These are phyloP conservation scores for Pelusios castaneus DNA, from an alignment of 2,113 vertebrate species.

Conservation along the genomic window DNA sequence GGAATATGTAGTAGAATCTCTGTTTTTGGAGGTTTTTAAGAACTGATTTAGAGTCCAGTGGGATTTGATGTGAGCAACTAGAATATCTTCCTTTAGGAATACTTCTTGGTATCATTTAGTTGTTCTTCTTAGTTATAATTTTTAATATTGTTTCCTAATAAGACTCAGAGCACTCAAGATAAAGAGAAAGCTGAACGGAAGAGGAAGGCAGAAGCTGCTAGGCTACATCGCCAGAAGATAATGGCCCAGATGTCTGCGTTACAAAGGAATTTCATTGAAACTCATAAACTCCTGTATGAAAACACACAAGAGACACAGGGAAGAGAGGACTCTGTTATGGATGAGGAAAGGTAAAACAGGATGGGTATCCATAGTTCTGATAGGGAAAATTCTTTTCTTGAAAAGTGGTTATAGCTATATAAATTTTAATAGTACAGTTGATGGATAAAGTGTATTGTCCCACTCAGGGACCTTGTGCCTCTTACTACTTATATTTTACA, in stretches of 20 bases:
- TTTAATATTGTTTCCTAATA: not conserved
- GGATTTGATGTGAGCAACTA: not conserved
- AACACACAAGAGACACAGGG: constrained; percentile 87
- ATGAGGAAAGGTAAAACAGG: constrained; percentile 75
- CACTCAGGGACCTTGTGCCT: not conserved
- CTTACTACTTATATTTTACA: not conserved
- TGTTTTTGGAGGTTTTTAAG: not conserved
- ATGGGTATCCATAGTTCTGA: not conserved
- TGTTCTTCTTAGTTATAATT: not conserved
- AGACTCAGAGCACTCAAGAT: constrained; percentile 86
- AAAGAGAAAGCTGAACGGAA: constrained; percentile 96
- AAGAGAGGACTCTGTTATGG: constrained; percentile 75
- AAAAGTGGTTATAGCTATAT: not conserved
- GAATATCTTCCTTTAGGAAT: not conserved
- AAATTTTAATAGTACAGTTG: fast-evolving
- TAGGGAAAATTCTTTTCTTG: not conserved
- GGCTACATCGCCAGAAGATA: constrained; percentile 95
- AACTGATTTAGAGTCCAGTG: not conserved
- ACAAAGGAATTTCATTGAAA: constrained; percentile 98
- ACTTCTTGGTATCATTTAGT: not conserved
- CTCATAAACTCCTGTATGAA: constrained; percentile 94
- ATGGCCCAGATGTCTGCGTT: constrained; percentile 99
- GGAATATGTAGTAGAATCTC: not conserved
- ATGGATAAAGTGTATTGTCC: not conserved
- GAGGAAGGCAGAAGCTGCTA: constrained; percentile 95